Percentiles rank a stretch among this genome's conserved stretches.
phyloP scores from a whole-genome alignment of 2,888 invertebrate genomes.

The Rutpela maculata region DNA sequence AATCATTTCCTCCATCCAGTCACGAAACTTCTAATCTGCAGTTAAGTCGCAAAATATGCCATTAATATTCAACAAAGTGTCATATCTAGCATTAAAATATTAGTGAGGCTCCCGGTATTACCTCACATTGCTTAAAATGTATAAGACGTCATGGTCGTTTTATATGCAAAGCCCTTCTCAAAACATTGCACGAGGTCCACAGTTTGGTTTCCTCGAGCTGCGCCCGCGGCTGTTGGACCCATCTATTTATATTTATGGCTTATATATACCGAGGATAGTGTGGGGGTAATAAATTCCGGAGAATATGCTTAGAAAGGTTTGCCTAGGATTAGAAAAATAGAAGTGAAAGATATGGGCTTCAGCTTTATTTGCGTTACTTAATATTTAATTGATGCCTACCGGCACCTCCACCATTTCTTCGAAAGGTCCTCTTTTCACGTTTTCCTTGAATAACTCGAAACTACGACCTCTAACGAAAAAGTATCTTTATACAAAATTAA shows the following conservation, averaged over 20 bases:
- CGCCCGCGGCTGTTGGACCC: not conserved
- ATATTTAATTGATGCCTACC: too few species aligned
- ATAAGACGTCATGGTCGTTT: conserved; percentile 17
- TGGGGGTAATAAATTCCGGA: not conserved
- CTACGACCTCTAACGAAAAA: too few species aligned
- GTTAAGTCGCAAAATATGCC: conserved; percentile 8
- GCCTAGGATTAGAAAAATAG: not conserved
- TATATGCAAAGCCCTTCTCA: conserved; percentile 31
- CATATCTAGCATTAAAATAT: conserved; percentile 2
- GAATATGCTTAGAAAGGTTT: not conserved
- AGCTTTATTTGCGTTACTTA: too few species aligned
- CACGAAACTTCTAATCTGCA: conserved; percentile 10
- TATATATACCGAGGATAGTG: not conserved
- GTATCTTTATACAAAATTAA: too few species aligned
- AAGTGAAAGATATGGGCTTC: too few species aligned
- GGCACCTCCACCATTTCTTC: too few species aligned
- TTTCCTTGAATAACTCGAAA: too few species aligned
- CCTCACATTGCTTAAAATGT: conserved; percentile 24
- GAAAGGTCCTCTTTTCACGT: too few species aligned
- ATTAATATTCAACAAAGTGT: conserved; percentile 8
- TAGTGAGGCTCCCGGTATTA: not conserved
- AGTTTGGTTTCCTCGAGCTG: not conserved
- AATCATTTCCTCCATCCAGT: conserved; percentile 7
- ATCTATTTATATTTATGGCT: not conserved
- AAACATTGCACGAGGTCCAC: not conserved